Evolutionary conservation across 2,113 vertebrate species (phyloP).

Genomic region (Alosa alosa): DNA sequence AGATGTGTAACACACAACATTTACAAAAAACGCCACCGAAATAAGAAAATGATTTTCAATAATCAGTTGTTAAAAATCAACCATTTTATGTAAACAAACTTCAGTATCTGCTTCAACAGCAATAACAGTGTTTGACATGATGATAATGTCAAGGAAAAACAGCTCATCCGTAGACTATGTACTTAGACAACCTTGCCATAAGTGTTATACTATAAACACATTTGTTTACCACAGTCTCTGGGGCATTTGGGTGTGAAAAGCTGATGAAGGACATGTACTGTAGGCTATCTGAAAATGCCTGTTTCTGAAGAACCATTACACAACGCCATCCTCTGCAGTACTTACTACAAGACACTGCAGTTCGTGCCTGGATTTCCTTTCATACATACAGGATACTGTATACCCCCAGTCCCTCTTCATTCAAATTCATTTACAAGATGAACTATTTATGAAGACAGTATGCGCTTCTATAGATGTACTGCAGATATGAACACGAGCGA

Average conservation of each 20-base stretch:
- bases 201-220: neutral
- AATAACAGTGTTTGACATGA: neutral
- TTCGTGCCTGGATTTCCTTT: neutral
- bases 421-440: too few species aligned
- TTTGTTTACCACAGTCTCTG: neutral
- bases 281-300: neutral
- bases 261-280: neutral
- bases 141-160: neutral
- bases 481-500: too few species aligned
- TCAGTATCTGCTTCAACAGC: neutral
- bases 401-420: too few species aligned
- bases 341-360: neutral
- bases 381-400: neutral
- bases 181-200: neutral
- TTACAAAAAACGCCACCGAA: neutral
- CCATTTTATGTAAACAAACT: neutral
- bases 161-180: neutral
- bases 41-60: neutral
- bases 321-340: neutral
- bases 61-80: neutral
- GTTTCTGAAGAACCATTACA: neutral
- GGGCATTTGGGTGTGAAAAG: neutral
- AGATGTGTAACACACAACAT: neutral
- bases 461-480: too few species aligned
- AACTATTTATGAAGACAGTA: too few species aligned